A percentile compares a stretch with the other conserved stretches of the same genome.
Conservation (phyloP, 92 coral and sea anemone genomes). For the Pocillopora meandrina region DNA sequence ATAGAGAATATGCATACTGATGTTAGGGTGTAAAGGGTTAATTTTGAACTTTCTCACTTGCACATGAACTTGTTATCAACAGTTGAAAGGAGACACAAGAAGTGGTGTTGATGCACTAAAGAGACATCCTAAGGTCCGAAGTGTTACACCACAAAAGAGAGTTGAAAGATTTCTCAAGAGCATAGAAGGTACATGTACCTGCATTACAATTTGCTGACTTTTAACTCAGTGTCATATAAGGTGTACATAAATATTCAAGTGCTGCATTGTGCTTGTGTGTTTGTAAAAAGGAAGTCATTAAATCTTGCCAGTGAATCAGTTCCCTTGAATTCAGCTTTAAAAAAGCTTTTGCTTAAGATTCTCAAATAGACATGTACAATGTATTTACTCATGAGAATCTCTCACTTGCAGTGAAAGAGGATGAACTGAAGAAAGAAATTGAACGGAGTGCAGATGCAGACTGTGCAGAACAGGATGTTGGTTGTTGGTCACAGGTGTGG, state of each 20-base stretch:
- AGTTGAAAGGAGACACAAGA: constrained; percentile 74
- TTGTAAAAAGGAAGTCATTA: too few species aligned
- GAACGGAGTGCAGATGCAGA: constrained; percentile 31
- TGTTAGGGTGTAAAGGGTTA: too few species aligned
- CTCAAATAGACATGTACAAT: too few species aligned
- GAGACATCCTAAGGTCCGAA: constrained; percentile 84
- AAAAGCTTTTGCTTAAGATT: too few species aligned
- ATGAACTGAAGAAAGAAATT: constrained; percentile 21
- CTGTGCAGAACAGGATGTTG: constrained; percentile 64
- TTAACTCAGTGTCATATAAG: background rate
- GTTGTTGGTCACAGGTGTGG: constrained; percentile 79
- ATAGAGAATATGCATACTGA: too few species aligned
- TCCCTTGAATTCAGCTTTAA: too few species aligned
- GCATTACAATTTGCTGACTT: background rate
- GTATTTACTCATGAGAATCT: background rate
- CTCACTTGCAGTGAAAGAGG: constrained; percentile 9
- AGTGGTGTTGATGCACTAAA: constrained; percentile 79
- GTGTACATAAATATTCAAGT: too few species aligned
- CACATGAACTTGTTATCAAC: background rate
- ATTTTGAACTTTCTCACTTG: too few species aligned
- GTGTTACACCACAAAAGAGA: constrained; percentile 92
- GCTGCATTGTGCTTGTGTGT: too few species aligned
- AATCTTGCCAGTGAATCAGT: too few species aligned
- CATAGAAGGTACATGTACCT: constrained; percentile 62
- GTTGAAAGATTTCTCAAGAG: constrained; percentile 89